Percentiles rank a stretch among this genome's conserved stretches.
Evolutionary conservation across 2,797 vertebrate genomes (phyloP).

Genomic region (Myripristis murdjan): DNA sequence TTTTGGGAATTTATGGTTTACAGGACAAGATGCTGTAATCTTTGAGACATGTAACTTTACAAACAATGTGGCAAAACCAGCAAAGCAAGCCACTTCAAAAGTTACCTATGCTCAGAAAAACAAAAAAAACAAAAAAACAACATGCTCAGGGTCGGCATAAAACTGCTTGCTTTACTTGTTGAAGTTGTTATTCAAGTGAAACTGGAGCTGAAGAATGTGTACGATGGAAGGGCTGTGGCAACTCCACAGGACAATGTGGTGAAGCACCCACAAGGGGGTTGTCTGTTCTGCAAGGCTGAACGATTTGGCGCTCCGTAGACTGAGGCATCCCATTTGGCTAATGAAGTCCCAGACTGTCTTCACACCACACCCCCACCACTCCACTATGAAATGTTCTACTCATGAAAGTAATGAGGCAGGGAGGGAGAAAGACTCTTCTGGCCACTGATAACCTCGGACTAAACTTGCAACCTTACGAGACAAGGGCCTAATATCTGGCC

Average conservation of each 20-base stretch:
- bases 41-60: constrained; percentile 13
- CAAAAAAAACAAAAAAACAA: too few species aligned
- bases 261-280: constrained; percentile 76
- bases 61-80: constrained; percentile 31
- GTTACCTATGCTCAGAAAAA: constrained; percentile 22
- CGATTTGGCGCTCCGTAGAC: constrained; percentile 78
- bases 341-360: constrained; percentile 88
- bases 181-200: constrained; percentile 48
- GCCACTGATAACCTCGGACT: constrained; percentile 90
- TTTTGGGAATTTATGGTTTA: constrained; percentile 11
- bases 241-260: constrained; percentile 63
- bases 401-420: constrained; percentile 89
- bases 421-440: constrained; percentile 84
- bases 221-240: constrained; percentile 55
- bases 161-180: constrained; percentile 34
- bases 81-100: constrained; percentile 16
- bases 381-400: constrained; percentile 87
- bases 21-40: background rate
- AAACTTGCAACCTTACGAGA: constrained; percentile 89
- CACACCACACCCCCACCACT: constrained; percentile 85
- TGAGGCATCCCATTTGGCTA: constrained; percentile 86
- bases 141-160: constrained; percentile 3
- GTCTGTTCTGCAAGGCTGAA: constrained; percentile 81
- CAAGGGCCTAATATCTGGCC: constrained; percentile 89
- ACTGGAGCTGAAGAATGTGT: constrained; percentile 48